Conservation (phyloP, 37 sponge, comb jelly and placozoan species). For the Cliona cf. orientalis region DNA sequence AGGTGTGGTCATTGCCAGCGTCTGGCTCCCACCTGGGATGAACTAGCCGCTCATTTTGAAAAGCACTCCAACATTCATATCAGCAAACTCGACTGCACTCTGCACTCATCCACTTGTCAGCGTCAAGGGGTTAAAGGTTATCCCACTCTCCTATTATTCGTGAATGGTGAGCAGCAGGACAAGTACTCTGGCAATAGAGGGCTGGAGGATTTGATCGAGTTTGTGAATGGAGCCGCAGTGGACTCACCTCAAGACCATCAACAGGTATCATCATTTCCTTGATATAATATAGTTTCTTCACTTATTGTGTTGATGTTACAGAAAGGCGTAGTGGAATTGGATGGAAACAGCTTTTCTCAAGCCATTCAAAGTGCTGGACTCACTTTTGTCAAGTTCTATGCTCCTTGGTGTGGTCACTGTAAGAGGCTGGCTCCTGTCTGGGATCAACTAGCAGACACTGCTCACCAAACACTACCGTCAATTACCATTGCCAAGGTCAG, state of each 20-base stretch:
- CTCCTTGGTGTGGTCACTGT: constrained; percentile 67
- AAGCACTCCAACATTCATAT: constrained; percentile 9
- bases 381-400: constrained; percentile 48
- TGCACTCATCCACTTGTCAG: constrained; percentile 16
- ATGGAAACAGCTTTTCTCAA: constrained; percentile 6
- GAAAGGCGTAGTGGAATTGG: constrained; percentile 16
- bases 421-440: constrained; percentile 46
- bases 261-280: too few species aligned
- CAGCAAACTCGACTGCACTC: constrained; percentile 51
- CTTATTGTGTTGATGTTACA: neutral
- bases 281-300: neutral
- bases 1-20: constrained; percentile 66
- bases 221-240: constrained; percentile 8
- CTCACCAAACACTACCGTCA: neutral
- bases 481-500: constrained; percentile 43
- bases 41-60: constrained; percentile 37
- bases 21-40: constrained; percentile 44
- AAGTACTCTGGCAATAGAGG: constrained; percentile 15
- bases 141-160: constrained; percentile 45
- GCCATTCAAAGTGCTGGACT: neutral
- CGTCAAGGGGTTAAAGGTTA: constrained; percentile 26
- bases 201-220: constrained; percentile 1
- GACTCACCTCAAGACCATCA: neutral
- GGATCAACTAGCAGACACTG: constrained; percentile 39
- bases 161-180: neutral